Percentiles rank a stretch among this genome's conserved stretches.
Conservation (phyloP, 2,113 vertebrate species). For the Lophochroa leadbeateri region DNA sequence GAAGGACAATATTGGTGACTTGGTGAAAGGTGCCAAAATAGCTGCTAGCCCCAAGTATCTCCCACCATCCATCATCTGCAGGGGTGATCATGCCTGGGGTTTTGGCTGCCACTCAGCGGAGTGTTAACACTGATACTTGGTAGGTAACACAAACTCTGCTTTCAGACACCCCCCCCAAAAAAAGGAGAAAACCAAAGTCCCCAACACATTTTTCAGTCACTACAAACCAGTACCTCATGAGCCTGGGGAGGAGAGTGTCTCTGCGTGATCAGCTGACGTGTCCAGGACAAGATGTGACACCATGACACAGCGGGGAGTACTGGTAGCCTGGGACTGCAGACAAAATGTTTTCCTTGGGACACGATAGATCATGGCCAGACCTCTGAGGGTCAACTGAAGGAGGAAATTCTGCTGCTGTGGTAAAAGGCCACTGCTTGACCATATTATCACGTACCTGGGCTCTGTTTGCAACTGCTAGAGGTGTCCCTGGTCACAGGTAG, state of each 20-base stretch:
- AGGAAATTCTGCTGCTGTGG: background rate
- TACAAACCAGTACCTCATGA: background rate
- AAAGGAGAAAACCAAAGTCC: no score
- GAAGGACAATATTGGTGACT: background rate
- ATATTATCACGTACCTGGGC: accelerated
- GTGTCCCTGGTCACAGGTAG: background rate
- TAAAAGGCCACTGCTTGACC: background rate
- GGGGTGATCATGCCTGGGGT: background rate
- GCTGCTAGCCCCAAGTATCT: no score
- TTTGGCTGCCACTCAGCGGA: background rate
- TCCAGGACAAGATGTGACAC: background rate
- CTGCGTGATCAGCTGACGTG: accelerated
- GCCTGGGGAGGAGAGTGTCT: background rate
- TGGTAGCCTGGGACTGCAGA: background rate
- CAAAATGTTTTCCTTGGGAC: background rate
- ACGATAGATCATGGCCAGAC: no score
- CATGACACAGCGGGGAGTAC: background rate
- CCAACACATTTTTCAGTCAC: background rate
- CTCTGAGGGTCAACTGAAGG: no score
- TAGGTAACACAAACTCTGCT: background rate
- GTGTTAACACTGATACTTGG: background rate
- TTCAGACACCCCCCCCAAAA: background rate
- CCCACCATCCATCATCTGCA: background rate
- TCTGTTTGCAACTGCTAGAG: background rate
- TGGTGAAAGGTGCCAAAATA: background rate